Percentiles rank a stretch among this genome's conserved stretches.
Conservation (phyloP, 2,797 vertebrate genomes). For the Mycteria americana region DNA sequence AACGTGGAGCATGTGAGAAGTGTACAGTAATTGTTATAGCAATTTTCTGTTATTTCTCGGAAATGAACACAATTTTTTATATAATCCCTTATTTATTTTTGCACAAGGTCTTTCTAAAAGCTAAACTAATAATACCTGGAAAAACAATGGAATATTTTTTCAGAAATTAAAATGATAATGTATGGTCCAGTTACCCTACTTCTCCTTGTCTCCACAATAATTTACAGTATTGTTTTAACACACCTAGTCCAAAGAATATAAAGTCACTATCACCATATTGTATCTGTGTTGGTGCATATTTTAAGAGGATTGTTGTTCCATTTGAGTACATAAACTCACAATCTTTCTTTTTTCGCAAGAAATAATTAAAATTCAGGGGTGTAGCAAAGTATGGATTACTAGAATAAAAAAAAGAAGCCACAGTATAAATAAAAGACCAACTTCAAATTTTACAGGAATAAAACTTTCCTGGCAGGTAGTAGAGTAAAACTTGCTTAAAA, state of each 20-base stretch:
- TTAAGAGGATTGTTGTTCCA: neutral
- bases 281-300: neutral
- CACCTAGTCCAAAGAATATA: neutral
- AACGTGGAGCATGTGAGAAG: neutral
- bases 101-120: neutral
- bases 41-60: neutral
- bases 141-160: neutral
- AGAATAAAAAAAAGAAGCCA: neutral
- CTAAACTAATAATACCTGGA: neutral
- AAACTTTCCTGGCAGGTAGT: neutral
- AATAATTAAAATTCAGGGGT: neutral
- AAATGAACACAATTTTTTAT: neutral
- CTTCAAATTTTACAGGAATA: neutral
- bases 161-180: neutral
- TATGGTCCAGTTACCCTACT: neutral
- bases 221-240: neutral
- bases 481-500: neutral
- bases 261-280: neutral
- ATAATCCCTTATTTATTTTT: neutral
- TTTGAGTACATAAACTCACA: neutral
- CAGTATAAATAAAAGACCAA: neutral
- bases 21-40: neutral
- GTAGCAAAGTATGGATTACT: neutral
- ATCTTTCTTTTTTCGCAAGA: neutral
- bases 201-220: neutral